Base-by-base conservation (phyloP, 2,797 vertebrate species). In the Silurus lanzhouensis region DNA sequence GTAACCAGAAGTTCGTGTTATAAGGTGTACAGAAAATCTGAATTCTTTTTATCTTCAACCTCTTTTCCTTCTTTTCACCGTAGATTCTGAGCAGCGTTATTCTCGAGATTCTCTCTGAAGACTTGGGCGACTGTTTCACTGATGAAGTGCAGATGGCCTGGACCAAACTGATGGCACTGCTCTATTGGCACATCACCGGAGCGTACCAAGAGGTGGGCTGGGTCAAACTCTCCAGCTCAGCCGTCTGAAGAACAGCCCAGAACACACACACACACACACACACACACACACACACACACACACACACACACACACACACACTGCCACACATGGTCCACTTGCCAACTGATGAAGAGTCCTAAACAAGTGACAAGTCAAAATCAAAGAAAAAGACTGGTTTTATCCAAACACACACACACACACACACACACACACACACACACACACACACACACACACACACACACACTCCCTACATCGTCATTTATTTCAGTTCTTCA, bases 121-220 rank as follows among this genome's bases (percentile, higher is more conserved):
- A 97, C 63, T 98, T 95, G 74, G 96, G 96, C 85, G 96, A 96
- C 0, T 96, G 95, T 92, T 99, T 98, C 94, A 94, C 96, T 0
- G 92, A 96, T 0, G 98, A 99, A 90, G 96, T 96, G 0, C 97
- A 97, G 88, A 90, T 94, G 85, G 97, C 97, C 90, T 99, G 98
- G 98, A 92, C 95, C 94, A 98, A 99, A 94, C 95, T 99, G 91
- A 96, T 95, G 89, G 94, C 92, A 85, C 95, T 96, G 85, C 92
- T 99, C 92, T 98, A 94, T 95, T 97, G 95, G 94, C 97, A 99
- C 0, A 95, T 99, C 94, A 97, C 96, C 0, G 97, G 97, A 0
- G 96, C 96, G 66, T 99, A 99, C 95, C 97, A 97, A 83, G 98
- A 99, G 89, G 97, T 95, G 92, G 97, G 97, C 95, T 99, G 97